Percentiles rank a stretch among this genome's conserved stretches.
Conservation (phyloP, 2,797 vertebrate genomes). For the Fratercula arctica region DNA sequence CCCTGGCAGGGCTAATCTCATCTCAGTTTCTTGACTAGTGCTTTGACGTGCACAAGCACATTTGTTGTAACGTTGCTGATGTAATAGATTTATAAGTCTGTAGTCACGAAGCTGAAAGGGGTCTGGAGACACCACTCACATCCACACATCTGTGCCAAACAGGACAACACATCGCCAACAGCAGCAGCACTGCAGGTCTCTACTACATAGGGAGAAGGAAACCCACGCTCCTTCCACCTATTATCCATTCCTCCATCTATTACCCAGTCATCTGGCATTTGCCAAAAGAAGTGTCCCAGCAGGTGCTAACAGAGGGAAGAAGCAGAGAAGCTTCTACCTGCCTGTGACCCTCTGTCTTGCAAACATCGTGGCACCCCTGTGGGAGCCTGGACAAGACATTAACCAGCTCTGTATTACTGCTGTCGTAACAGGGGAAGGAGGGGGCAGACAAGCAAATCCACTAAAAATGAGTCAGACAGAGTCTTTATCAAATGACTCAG, state of each 20-base stretch:
- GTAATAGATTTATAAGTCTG: neutral
- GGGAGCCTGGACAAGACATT: neutral
- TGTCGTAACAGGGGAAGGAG: neutral
- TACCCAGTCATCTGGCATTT: neutral
- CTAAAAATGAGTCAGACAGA: neutral
- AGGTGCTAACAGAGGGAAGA: neutral
- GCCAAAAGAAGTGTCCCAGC: neutral
- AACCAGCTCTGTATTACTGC: neutral
- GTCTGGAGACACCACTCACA: neutral
- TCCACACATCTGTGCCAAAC: neutral
- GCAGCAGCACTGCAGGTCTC: neutral
- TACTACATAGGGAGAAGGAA: neutral
- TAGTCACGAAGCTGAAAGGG: neutral
- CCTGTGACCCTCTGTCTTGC: neutral
- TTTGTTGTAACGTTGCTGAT: neutral
- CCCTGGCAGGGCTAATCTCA: neutral
- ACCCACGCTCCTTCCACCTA: neutral
- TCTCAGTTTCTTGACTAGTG: neutral
- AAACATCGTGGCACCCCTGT: fast-evolving
- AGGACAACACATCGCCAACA: neutral
- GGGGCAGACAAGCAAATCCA: neutral
- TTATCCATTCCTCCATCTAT: neutral
- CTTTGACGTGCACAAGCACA: neutral
- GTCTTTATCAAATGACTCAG: slow-evolving; percentile 10
- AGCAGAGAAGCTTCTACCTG: neutral